Evolutionary conservation across 2,113 vertebrate species (phyloP).

Genomic region (Melierax canorus): DNA sequence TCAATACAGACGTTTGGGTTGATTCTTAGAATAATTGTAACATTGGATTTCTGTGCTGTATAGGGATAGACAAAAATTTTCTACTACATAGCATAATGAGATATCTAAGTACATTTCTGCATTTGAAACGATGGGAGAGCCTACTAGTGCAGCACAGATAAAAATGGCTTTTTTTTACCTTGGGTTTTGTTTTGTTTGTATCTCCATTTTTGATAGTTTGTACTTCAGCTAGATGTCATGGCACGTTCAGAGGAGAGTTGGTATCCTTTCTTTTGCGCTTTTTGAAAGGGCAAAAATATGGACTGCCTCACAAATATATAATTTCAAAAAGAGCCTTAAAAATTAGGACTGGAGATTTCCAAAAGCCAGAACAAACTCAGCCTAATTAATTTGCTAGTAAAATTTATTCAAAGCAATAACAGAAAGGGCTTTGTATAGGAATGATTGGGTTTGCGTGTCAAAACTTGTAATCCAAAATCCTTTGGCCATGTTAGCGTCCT

Average conservation of each 20-base stretch:
- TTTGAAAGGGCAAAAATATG: background rate
- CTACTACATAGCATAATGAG: background rate
- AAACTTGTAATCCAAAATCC: background rate
- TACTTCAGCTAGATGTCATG: background rate
- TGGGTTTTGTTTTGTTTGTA: background rate
- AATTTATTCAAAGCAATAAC: background rate
- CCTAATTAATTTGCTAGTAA: background rate
- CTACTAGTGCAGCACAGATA: background rate
- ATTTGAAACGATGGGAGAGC: background rate
- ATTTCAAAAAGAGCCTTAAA: background rate
- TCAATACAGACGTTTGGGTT: background rate
- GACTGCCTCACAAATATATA: rapidly evolving
- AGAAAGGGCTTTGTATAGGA: background rate
- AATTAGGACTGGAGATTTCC: background rate
- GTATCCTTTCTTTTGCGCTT: background rate
- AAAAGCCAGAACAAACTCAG: background rate
- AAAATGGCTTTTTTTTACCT: background rate
- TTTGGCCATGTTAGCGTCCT: background rate
- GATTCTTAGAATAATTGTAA: background rate
- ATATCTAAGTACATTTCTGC: background rate
- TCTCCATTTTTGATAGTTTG: background rate
- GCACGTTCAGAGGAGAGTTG: background rate
- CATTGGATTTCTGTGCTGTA: background rate
- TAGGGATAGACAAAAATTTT: background rate
- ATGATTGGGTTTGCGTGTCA: background rate